Conservation (phyloP, 2,888 invertebrate genomes). For the Eugnorisma glareosa region DNA sequence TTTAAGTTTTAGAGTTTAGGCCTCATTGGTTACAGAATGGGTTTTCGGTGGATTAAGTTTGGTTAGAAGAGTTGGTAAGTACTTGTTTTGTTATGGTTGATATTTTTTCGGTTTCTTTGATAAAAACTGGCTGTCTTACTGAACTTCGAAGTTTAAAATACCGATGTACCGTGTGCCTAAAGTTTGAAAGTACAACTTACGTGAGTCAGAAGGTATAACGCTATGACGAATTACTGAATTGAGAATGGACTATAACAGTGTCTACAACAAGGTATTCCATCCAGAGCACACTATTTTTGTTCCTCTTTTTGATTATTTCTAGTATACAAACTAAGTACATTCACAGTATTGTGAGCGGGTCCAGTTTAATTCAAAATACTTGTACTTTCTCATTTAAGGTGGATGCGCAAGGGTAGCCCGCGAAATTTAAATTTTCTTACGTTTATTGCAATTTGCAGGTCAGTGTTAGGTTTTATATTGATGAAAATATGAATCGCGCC, state of each 20-base stretch:
- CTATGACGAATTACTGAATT: background rate
- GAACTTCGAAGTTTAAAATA: background rate
- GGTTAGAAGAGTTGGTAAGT: constrained; percentile 14
- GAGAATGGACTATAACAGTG: too few species aligned
- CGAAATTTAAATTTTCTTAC: too few species aligned
- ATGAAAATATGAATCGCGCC: too few species aligned
- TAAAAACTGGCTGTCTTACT: background rate
- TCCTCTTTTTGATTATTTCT: background rate
- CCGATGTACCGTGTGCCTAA: background rate
- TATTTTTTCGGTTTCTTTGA: background rate
- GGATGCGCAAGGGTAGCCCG: too few species aligned
- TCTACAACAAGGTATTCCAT: too few species aligned
- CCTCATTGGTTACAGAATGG: constrained; percentile 63
- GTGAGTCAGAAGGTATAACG: background rate
- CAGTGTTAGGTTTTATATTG: too few species aligned
- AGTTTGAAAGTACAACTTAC: background rate
- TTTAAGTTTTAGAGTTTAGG: constrained; percentile 63
- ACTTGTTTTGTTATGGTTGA: constrained; percentile 4
- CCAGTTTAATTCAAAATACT: background rate
- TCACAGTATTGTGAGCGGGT: background rate
- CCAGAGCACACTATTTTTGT: too few species aligned
- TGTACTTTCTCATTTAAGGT: background rate
- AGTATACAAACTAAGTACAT: background rate
- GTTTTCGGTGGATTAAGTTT: constrained; percentile 53
- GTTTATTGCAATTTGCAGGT: too few species aligned